Evolutionary conservation across 2,797 vertebrate species (phyloP), one percentile per base, ranked within the genome.

Genomic region (Etheostoma perlongum): DNA sequence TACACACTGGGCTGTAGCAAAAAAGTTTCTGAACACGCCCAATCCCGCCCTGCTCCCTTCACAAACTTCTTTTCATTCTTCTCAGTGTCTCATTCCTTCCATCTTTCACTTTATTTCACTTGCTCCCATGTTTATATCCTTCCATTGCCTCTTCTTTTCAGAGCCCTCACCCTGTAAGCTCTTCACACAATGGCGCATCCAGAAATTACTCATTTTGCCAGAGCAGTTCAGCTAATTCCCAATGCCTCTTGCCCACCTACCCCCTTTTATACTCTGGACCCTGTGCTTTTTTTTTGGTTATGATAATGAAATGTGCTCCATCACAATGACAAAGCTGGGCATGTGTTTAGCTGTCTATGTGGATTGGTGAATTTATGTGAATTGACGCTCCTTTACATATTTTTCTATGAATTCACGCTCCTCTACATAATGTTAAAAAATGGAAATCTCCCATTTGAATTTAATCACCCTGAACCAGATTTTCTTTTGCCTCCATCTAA

Each of bases 1-100:
- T 92, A 94, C 92, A 94, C 90, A 93, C 87, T 91, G 91, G 88
- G 91, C 89, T 92, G 93, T 91, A 91, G 92, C 92, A 67, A 93
- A 91, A 95, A 94, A 93, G 91, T 95, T 95, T 94, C 91, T 91
- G 94, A 95, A 94, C 93, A 93, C 92, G 89, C 93, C 93, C 89
- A 78, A 87, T 85, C 92, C 94, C 93, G 83, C 95, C 93, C 91
- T 71, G 78, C 87, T 91, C 89, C 79, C 83, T 88, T 87, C 86
- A 86, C 91, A 87, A 88, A 89, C 91, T 79, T 77, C 92, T 91
- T 94, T 92, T 91, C 89, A 48, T 76, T 85, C 81, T 87, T 89
- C 90, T 89, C 81, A 64, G 81, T 85, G 79, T 83, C 89, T 85
- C 91, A 73, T 78, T 90, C 82, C 88, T 78, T 79, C 82, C 84